Base-by-base conservation (phyloP, 2,888 invertebrate species). In the Therioaphis trifolii region DNA sequence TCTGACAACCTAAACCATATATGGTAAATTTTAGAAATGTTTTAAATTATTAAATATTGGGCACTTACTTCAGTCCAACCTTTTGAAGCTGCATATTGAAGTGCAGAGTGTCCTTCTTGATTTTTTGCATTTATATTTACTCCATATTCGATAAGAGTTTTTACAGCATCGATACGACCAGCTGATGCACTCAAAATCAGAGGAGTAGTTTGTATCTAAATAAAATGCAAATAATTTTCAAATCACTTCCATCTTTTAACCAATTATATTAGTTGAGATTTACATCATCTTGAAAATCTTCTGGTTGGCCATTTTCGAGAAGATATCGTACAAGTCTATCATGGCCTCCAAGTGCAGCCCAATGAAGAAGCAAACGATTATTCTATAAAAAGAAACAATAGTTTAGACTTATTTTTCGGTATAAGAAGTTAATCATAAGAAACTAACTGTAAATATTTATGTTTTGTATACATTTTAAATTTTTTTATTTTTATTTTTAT, bases 81-180 rank as follows among this genome's bases (percentile, higher is more conserved):
- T 89, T 96, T 96, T 0, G 96, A 96, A 85, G 94, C 93, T 63
- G 95, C 94, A 90, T 96, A 96, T 87, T 95, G 95, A 76, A 96
- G 89, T 12, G 95, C 91, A 55, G 95, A 93, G 88, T 96, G 95
- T 0, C 95, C 95, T 84, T 93, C 92, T 85, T 88, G 89, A 79
- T 93, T 94, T 87, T 92, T 92, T 74, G 93, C 92, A 89, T 95
- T 93, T 0, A 95, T 91, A 88, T 94, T 90, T 18, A 94, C 94
- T 61, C 93, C 93, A 87, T 92, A 91, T 21, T 90, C 89, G 84
- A 95, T 88, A 24, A 96, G 89, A 2, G 92, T 88, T 77, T 91
- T 90, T 0, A 94, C 94, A 74, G 94, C 92, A 86, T 93, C 91
- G 52, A 90, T 89, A 86, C 92, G 91, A 18, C 95, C 96, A 29